Evolutionary conservation across 2,888 invertebrate species (phyloP), one percentile per base, ranked within the genome.

Genomic region (Drosophila dives): DNA sequence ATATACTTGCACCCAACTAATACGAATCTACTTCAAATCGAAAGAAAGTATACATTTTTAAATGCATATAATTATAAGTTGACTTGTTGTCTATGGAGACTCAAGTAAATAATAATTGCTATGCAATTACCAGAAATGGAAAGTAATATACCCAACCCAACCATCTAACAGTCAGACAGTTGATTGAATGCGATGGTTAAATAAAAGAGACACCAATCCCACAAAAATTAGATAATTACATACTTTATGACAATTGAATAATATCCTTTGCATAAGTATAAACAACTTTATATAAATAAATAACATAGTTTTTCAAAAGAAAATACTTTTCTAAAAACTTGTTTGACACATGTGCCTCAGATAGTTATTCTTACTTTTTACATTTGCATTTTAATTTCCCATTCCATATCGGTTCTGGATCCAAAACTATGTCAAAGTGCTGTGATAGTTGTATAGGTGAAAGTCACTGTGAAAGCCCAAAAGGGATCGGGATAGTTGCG

Each of bases 121-220:
- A 53, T 64, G 51, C 70, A 76, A 76, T 75, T 74, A 70, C 33
- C 33, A 42, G 49, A 53, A 75, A 64, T 59, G 54, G 45, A 63
- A 63, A 60, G 50, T 42, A 34, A 63, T 62, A 65, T 23, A 33
- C 38, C 32, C 32, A 15, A 51, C 2, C 55, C 45, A 49, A 11
- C 32, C n/a, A 60, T n/a, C 34, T 12, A 34, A 60, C 11, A 17
- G 23, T 17, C 7, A 23, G 60, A 32, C 15, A 38, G 56, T 53
- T 60, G 17, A 54, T 8, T 34, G 17, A 34, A 11, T n/a, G 33
- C 7, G 12, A 8, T 23, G 42, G 10, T 58, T 33, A 33, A 33
- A 38, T 38, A 26, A 55, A 38, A 26, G 1, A 17, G 26, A 15
- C 26, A 15, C 20, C 12, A 45, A 12, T 20, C 29, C 7, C 8